Evolutionary conservation across 2,888 invertebrate species (phyloP).

Genomic region (Syrista parreyssii): DNA sequence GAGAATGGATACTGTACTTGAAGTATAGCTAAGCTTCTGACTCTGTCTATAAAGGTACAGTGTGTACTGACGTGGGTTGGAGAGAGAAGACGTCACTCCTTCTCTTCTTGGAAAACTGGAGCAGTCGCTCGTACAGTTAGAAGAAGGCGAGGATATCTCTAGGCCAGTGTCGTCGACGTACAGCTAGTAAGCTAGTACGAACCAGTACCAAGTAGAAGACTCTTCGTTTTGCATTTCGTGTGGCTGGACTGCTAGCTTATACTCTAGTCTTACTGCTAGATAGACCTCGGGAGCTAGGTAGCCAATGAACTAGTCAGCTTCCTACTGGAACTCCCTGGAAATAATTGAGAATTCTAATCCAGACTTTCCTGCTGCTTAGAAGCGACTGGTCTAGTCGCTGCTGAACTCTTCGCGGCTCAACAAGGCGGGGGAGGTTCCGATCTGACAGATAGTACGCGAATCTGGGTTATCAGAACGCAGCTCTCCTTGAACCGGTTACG

Average conservation of each 20-base stretch:
- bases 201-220: neutral
- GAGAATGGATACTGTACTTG: neutral
- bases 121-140: neutral
- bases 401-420: neutral
- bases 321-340: neutral
- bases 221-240: neutral
- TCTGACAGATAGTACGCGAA: slow-evolving; percentile 56
- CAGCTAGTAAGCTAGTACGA: neutral
- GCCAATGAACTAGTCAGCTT: neutral
- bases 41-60: neutral
- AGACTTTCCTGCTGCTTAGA: neutral
- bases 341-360: neutral
- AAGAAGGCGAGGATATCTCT: neutral
- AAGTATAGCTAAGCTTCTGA: neutral
- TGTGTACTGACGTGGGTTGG: neutral
- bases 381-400: neutral
- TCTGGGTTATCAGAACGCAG: slow-evolving; percentile 63
- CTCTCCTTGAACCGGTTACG: slow-evolving; percentile 60
- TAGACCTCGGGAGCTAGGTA: neutral
- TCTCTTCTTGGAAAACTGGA: neutral
- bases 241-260: neutral
- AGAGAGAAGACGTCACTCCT: neutral
- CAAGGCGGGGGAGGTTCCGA: slow-evolving; percentile 42
- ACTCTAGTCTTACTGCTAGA: neutral
- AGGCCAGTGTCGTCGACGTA: neutral